These are phyloP conservation scores for Porites lobata DNA, from an alignment of 92 coral and sea anemone species.

Conservation along the genomic window DNA sequence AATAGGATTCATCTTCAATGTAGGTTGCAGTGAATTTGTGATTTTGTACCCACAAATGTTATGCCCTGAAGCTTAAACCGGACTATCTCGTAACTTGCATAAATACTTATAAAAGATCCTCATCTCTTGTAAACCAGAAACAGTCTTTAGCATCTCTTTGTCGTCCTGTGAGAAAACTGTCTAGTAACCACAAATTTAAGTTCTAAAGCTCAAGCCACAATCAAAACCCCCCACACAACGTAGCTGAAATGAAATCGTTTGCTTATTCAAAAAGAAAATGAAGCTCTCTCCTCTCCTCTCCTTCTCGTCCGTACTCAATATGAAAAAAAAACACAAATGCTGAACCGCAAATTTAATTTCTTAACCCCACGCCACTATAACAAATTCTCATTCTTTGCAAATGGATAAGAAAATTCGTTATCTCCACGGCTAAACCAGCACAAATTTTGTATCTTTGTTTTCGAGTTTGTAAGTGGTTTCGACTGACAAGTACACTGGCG, in stretches of 20 bases:
- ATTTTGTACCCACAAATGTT: too few relatives aligned
- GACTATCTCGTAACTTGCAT: too few relatives aligned
- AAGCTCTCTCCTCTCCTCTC: neutral
- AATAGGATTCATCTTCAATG: too few relatives aligned
- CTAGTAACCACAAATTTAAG: neutral
- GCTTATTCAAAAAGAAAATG: neutral
- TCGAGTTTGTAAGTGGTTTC: constrained; percentile 4
- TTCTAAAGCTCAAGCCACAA: neutral
- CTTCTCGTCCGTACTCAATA: neutral
- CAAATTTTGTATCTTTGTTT: neutral
- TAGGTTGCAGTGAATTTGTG: too few relatives aligned
- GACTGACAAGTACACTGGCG: neutral
- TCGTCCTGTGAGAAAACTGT: neutral
- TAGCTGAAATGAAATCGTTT: neutral
- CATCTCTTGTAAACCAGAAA: too few relatives aligned
- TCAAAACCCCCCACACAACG: neutral
- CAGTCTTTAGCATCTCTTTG: neutral
- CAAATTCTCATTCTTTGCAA: neutral
- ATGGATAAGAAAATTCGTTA: neutral
- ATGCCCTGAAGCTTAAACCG: too few relatives aligned
- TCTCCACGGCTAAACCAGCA: neutral
- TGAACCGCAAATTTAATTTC: neutral
- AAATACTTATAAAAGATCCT: too few relatives aligned
- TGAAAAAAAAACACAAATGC: neutral
- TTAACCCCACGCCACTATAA: neutral